Base-by-base conservation (phyloP, 1,140 invertebrate species). In the Kradibia gibbosae region DNA sequence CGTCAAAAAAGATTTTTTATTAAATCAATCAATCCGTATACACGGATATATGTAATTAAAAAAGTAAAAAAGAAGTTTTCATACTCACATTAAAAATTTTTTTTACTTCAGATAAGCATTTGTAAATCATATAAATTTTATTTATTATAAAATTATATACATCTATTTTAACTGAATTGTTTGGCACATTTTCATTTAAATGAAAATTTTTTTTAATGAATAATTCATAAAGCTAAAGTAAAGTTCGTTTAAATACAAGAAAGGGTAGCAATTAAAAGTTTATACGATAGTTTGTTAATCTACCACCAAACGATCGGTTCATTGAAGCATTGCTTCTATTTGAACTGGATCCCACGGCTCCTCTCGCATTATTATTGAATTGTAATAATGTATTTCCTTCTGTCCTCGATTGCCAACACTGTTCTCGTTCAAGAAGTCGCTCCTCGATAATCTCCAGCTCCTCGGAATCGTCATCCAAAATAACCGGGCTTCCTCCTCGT, bases 391-490 rank as follows among this genome's bases (percentile, higher is more conserved):
- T 53, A 11, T 75, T 45, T 25, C 20, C 1, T 4, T 28, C 39
- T 0, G 1, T 36, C 10, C 50, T 79, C 10, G 28, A 8, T 28
- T 48, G 39, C 75, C 75, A 77, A 0, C 48, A 10, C n/a, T 42
- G 34, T 0, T 76, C 60, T 31, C 50, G 39, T 20, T 57, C 55
- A 5, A 78, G 25, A 8, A 62, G 50, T 31, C 81, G 53, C 25
- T 82, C 81, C 60, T 82, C 81, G 15, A 82, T 75, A 13, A 82
- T 82, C 36, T 82, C 65, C 25, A 82, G 36, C 3, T 82, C 81
- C 0, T 82, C 81, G 3, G 48, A 22, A n/a, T 76, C 76, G n/a
- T 82, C 81, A 7, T 78, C 76, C 34, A 78, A 15, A 3, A 34
- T 62, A 20, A 71, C 57, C 5, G 73, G 62, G 42, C 75, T 78